Conservation (phyloP, 2,888 invertebrate genomes). For the Athetis lepigone region DNA sequence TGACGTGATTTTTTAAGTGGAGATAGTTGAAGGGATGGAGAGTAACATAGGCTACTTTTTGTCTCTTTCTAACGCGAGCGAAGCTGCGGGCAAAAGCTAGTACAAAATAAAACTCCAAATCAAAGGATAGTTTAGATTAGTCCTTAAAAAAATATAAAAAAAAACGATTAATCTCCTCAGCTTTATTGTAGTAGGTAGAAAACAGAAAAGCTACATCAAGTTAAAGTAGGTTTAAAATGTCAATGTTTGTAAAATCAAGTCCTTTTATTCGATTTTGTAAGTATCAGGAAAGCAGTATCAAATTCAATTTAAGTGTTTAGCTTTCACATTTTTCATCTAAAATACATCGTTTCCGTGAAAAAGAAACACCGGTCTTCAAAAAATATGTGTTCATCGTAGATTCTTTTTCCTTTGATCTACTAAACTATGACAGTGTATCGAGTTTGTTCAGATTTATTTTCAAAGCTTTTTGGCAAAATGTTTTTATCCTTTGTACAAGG, state of each 20-base stretch:
- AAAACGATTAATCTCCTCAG: no score
- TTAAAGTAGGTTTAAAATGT: no score
- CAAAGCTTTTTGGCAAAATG: background rate
- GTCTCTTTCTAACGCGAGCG: no score
- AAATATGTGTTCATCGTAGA: background rate
- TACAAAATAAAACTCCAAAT: no score
- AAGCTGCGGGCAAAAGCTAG: no score
- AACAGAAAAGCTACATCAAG: no score
- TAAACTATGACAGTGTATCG: background rate
- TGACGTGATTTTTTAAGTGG: no score
- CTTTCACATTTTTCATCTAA: background rate
- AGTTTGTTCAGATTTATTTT: background rate
- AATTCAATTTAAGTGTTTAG: background rate
- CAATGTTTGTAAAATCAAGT: background rate
- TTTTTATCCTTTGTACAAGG: background rate
- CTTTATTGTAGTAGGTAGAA: no score
- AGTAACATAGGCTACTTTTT: no score
- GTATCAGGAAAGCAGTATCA: background rate
- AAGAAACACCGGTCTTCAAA: conserved; percentile 12
- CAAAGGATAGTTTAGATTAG: no score
- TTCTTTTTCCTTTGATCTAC: conserved; percentile 14
- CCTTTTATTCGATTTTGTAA: background rate
- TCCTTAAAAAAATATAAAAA: no score
- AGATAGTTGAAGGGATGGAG: no score
- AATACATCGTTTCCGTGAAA: background rate